These are phyloP conservation scores for Chymomyza caudatula DNA, from an alignment of 2,888 invertebrate genomes.

Conservation along the genomic window DNA sequence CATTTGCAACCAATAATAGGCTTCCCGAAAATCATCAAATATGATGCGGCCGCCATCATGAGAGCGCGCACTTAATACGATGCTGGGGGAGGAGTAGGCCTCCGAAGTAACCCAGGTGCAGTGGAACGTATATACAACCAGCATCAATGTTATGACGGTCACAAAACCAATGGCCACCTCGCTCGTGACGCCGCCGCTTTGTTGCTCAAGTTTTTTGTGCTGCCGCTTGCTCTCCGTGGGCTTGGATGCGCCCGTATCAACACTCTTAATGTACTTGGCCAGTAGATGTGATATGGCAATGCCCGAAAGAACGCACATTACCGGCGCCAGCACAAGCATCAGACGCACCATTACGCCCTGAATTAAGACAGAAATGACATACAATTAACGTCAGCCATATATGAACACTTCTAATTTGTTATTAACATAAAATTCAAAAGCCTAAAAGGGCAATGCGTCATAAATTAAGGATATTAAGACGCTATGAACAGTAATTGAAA, in stretches of 20 bases:
- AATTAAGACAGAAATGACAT: slow-evolving; percentile 98
- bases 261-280: slow-evolving; percentile 88
- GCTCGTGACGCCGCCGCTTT: slow-evolving; percentile 75
- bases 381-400: too few relatives aligned
- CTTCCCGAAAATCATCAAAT: slow-evolving; percentile 98
- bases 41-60: slow-evolving; percentile 95
- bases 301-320: slow-evolving; percentile 96
- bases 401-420: too few relatives aligned
- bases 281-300: slow-evolving; percentile 95
- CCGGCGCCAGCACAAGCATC: slow-evolving; percentile 98
- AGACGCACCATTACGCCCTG: slow-evolving; percentile 99
- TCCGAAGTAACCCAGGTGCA: slow-evolving; percentile 99
- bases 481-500: slow-evolving; percentile 38
- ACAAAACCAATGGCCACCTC: slow-evolving; percentile 89
- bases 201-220: slow-evolving; percentile 76
- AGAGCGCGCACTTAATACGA: slow-evolving; percentile 83
- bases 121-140: slow-evolving; percentile 98
- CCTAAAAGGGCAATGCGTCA: too few relatives aligned
- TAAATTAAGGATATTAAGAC: too few relatives aligned
- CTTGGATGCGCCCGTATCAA: slow-evolving; percentile 66
- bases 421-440: too few relatives aligned
- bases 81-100: slow-evolving; percentile 95
- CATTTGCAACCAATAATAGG: slow-evolving; percentile 98
- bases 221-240: slow-evolving; percentile 74
- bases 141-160: slow-evolving; percentile 91